phyloP scores from a whole-genome alignment of 2,797 vertebrate species.

The Silurus aristotelis region DNA sequence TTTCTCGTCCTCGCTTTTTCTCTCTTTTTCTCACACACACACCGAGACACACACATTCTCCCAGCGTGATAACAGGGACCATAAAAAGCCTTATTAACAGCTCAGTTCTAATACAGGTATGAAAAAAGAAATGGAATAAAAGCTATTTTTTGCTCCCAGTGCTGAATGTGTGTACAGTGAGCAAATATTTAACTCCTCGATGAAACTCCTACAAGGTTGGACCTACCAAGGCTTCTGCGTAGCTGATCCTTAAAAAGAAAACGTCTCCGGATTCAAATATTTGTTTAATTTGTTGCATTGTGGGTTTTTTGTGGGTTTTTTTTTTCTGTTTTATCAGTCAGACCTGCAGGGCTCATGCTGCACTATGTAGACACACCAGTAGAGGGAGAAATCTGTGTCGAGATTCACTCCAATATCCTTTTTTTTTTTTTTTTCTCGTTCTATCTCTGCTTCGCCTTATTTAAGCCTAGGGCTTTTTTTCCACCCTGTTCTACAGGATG shows the following conservation, averaged over 20 bases:
- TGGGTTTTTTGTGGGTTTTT: not conserved
- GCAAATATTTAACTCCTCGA: not conserved
- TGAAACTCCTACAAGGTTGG: not conserved
- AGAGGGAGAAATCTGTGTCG: not conserved
- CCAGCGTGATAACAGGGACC: conserved; percentile 14
- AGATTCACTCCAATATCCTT: not conserved
- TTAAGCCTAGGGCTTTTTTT: conserved; percentile 8
- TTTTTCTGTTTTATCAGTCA: not conserved
- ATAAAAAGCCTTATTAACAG: conserved; percentile 23
- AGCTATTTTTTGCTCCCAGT: not conserved
- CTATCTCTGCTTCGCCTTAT: not conserved
- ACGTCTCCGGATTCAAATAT: not conserved
- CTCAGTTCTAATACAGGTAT: conserved; percentile 19
- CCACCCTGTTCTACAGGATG: not conserved
- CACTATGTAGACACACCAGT: not conserved
- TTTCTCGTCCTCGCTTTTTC: not conserved
- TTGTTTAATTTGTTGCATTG: not conserved
- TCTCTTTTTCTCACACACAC: not conserved
- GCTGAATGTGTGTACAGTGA: not conserved
- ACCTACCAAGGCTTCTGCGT: not conserved
- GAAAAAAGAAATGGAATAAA: not conserved
- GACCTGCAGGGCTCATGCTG: not conserved
- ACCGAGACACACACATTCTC: not conserved
- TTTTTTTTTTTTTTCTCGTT: not conserved
- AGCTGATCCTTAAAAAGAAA: not conserved